Evolutionary conservation across 2,113 vertebrate species (phyloP).

Genomic region (Sylvietta virens): DNA sequence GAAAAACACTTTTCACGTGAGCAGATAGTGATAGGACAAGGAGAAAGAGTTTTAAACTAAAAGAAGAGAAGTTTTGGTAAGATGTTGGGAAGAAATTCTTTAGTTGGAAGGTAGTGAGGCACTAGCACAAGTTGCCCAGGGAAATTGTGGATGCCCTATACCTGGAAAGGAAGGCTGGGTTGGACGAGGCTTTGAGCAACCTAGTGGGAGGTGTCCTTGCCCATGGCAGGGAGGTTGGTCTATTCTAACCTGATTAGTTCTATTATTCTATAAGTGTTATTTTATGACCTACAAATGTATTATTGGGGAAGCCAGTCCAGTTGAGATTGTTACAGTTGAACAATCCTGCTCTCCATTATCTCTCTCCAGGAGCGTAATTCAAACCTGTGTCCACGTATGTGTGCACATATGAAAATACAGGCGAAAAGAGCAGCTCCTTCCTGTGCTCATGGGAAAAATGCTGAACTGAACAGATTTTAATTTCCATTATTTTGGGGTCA

Average conservation of each 20-base stretch:
- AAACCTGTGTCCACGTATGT: background rate
- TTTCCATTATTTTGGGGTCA: background rate
- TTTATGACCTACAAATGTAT: background rate
- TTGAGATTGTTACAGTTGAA: background rate
- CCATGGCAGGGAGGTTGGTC: background rate
- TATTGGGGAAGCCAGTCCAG: background rate
- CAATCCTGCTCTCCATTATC: background rate
- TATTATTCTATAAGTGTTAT: background rate
- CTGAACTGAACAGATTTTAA: background rate
- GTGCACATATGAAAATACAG: fast-evolving
- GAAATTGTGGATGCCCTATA: background rate
- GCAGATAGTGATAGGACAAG: background rate
- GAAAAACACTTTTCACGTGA: background rate
- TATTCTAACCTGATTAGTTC: background rate
- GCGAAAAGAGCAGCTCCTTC: background rate
- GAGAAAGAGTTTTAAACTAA: background rate
- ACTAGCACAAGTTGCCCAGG: background rate
- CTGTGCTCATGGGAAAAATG: background rate
- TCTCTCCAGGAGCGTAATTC: background rate
- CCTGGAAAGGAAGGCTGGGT: background rate
- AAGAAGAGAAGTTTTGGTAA: background rate
- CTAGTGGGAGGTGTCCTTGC: background rate
- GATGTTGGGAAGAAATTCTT: background rate
- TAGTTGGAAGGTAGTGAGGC: background rate
- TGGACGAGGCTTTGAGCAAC: background rate